phyloP scores from a whole-genome alignment of 2,113 vertebrate genomes.

The Dasyornis broadbenti region DNA sequence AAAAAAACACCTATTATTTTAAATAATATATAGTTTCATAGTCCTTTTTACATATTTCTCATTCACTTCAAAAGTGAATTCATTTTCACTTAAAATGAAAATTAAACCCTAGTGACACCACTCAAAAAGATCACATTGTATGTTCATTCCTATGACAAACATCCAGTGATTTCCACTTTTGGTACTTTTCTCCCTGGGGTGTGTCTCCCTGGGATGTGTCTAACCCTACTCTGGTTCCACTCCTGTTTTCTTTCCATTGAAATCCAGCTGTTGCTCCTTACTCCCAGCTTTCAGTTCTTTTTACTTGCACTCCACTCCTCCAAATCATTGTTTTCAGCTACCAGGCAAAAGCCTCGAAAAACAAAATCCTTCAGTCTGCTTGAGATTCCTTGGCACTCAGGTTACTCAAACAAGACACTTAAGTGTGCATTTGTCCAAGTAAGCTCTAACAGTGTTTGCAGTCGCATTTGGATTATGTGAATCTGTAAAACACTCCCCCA shows the following conservation, averaged over 20 bases:
- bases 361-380: background rate
- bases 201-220: rapidly evolving
- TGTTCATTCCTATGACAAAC: background rate
- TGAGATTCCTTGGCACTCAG: background rate
- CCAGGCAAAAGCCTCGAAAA: background rate
- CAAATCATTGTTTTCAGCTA: background rate
- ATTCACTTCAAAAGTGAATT: background rate
- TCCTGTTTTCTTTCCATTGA: background rate
- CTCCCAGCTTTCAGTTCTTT: background rate
- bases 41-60: background rate
- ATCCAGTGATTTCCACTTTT: background rate
- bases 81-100: background rate
- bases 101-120: background rate
- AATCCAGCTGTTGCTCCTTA: background rate
- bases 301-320: too few species aligned
- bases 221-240: background rate
- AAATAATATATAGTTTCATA: background rate
- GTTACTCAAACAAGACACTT: background rate
- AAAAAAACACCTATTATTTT: background rate
- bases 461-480: background rate
- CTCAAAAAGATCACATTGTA: background rate
- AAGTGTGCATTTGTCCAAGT: background rate
- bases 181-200: background rate
- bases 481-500: background rate
- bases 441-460: background rate